Base-by-base conservation (phyloP, 2,797 vertebrate genomes). In the Atherinosoma microstoma region DNA sequence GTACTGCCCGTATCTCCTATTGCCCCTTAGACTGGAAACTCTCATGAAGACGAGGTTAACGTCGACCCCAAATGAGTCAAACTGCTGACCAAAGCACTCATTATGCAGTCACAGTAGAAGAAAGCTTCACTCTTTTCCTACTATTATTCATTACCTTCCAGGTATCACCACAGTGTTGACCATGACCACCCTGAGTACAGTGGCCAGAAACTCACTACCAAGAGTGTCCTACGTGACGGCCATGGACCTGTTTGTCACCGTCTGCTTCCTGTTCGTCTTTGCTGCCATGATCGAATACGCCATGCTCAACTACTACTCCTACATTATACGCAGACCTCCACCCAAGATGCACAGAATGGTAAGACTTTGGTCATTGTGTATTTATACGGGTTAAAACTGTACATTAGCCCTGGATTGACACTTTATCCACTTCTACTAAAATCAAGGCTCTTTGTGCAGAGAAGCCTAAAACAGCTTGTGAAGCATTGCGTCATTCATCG, bases 271-370 rank as follows among this genome's bases (percentile, higher is more conserved):
- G 6, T 99, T 99, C 40, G 98, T 99, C 80, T 98, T 99, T 15
- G 98, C 97, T 1, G 97, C 98, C 74, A 94, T 99, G 89, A 99
- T 99, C 91, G 98, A 99, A 92, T 99, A 98, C 0, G 98, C 98
- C 68, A 96, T 97, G 64, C 97, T 99, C 85, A 99, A 98, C 94
- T 99, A 98, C 90, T 99, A 96, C 80, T 96, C 96, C 40, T 94
- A 94, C 90, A 97, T 93, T 4, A 93, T 95, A 60, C 93, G 93
- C 67, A 96, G 95, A 85, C 96, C 96, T 35, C 93, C 94, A 61
- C 83, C 90, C 18, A 97, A 96, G 94, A 96, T 95, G 32, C 96
- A 95, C 89, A 94, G 96, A 87, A 95, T 96, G 93, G 92, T 92
- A 80, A 85, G 85, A 11, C 57, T 22, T n/a, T 4, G 5, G 7